Percentiles rank a stretch among this genome's conserved stretches.
Evolutionary conservation across 2,797 vertebrate genomes (phyloP).

Genomic region (Lacerta viridis): DNA sequence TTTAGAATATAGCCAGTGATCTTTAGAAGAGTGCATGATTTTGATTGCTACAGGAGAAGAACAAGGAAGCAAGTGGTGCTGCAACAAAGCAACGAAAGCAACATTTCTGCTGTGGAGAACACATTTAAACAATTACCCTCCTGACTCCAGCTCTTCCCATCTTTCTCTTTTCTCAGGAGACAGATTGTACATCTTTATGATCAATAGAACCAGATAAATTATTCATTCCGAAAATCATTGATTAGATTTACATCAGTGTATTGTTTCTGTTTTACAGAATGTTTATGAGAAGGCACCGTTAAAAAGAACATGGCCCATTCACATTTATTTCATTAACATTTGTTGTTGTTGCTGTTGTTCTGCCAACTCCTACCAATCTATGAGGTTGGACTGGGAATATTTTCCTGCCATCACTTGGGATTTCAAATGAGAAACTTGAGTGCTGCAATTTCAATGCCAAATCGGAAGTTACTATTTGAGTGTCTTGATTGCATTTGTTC

Average conservation of each 20-base stretch:
- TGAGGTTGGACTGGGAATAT: slow-evolving; percentile 13
- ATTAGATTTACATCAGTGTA: slow-evolving; percentile 26
- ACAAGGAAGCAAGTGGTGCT: neutral
- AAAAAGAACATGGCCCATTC: slow-evolving; percentile 21
- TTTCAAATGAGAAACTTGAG: slow-evolving; percentile 39
- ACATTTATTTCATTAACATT: slow-evolving; percentile 17
- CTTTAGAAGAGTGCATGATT: neutral
- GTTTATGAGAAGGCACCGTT: neutral
- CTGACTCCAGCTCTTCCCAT: neutral
- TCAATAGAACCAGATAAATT: slow-evolving; percentile 18
- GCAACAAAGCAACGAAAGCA: neutral
- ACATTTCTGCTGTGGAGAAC: neutral
- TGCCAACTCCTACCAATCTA: slow-evolving; percentile 17
- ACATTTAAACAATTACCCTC: slow-evolving; percentile 32
- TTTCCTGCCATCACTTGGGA: neutral
- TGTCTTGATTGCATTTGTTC: slow-evolving; percentile 30
- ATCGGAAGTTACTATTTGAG: neutral
- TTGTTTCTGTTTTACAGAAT: neutral
- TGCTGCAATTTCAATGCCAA: neutral
- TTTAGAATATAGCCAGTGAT: neutral
- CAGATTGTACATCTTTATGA: slow-evolving; percentile 19
- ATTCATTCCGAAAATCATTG: slow-evolving; percentile 19
- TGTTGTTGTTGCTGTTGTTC: neutral
- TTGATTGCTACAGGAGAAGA: neutral
- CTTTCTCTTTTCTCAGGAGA: slow-evolving; percentile 19